Conservation (phyloP, 2,888 invertebrate species). For the Ganaspis brasiliensis region DNA sequence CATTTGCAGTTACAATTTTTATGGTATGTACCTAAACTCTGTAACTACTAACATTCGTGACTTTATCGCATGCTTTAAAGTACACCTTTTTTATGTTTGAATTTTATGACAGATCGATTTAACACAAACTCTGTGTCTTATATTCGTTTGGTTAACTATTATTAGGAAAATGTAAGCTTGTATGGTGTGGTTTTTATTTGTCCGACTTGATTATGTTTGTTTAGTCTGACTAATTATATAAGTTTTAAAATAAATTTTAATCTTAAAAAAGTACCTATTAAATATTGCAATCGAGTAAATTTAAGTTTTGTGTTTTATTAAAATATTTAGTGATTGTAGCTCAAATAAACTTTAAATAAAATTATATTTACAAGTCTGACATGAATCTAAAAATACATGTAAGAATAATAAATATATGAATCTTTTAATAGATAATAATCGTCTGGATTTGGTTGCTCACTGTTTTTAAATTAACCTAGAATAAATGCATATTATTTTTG, state of each 20-base stretch:
- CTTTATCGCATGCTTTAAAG: slow-evolving; percentile 26
- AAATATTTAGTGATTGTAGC: too few relatives aligned
- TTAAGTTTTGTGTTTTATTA: too few relatives aligned
- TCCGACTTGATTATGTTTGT: background rate
- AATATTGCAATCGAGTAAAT: too few relatives aligned
- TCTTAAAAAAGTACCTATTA: too few relatives aligned
- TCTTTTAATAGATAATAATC: too few relatives aligned
- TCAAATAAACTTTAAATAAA: too few relatives aligned
- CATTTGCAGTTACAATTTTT: slow-evolving; percentile 24
- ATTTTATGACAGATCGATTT: slow-evolving; percentile 34
- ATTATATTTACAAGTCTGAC: too few relatives aligned
- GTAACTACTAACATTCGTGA: slow-evolving; percentile 17
- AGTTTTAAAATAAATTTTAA: background rate
- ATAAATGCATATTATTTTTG: too few relatives aligned
- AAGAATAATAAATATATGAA: too few relatives aligned
- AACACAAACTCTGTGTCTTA: background rate
- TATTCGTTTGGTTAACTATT: slow-evolving; percentile 1
- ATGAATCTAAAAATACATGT: too few relatives aligned
- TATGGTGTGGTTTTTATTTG: background rate
- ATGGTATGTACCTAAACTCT: background rate
- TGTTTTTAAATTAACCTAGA: too few relatives aligned
- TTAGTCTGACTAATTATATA: background rate
- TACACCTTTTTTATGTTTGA: background rate
- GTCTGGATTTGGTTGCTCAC: too few relatives aligned
- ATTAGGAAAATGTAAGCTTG: slow-evolving; percentile 8